A percentile compares a stretch with the other conserved stretches of the same genome.
Conservation (phyloP, 2,888 invertebrate species). For the Phortica magna region DNA sequence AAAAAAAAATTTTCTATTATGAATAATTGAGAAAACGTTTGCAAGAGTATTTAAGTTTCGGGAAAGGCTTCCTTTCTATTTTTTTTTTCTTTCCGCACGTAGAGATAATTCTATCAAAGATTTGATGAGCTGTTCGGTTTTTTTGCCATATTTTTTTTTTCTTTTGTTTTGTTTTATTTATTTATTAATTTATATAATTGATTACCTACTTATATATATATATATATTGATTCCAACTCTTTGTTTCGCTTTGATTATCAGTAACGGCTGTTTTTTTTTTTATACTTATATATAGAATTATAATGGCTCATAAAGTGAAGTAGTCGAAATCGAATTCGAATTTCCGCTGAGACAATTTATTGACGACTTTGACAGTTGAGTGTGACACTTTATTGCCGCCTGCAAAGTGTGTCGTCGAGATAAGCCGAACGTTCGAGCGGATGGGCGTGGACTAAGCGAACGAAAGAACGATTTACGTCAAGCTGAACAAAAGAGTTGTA, state of each 20-base stretch:
- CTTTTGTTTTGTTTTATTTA: not conserved
- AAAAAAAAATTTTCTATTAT: no score
- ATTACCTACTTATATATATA: not conserved
- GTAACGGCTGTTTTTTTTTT: not conserved
- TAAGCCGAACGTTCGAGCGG: not conserved
- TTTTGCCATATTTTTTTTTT: not conserved
- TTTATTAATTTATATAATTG: not conserved
- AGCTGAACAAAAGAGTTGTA: not conserved
- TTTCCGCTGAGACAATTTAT: constrained; percentile 21
- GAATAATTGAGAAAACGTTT: no score
- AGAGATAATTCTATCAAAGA: not conserved
- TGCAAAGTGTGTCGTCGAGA: not conserved
- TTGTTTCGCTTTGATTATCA: not conserved
- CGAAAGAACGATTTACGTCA: not conserved
- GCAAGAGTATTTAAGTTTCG: no score
- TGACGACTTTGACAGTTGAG: not conserved
- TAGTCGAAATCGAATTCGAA: not conserved
- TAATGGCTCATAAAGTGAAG: not conserved
- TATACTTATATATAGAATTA: not conserved
- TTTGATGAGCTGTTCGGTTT: not conserved
- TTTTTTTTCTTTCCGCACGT: not conserved
- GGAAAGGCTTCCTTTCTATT: not conserved
- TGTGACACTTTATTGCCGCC: not conserved
- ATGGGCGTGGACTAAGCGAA: not conserved
- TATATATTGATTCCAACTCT: no score